Evolutionary conservation across 2,888 invertebrate species (phyloP).

Genomic region (Ichneumon xanthorius): DNA sequence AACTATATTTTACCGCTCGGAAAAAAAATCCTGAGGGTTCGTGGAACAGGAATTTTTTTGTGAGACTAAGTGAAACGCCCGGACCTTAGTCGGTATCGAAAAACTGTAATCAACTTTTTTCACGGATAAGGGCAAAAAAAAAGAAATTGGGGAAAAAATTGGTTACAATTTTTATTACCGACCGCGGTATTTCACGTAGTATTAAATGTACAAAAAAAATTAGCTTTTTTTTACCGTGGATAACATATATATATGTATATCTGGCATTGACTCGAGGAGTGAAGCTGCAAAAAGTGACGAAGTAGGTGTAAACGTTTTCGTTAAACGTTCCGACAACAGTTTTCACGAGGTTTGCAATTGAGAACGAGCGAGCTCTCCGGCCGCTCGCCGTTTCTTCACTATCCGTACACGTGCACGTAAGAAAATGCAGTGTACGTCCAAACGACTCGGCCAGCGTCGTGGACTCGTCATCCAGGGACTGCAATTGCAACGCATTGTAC

Average conservation of each 20-base stretch:
- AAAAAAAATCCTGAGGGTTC: no score
- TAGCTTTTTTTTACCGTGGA: no score
- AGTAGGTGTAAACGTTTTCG: constrained; percentile 24
- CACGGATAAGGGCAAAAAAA: no score
- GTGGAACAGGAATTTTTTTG: no score
- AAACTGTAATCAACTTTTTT: no score
- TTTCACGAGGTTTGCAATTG: constrained; percentile 29
- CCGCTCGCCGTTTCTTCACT: not conserved
- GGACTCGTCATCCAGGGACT: constrained; percentile 77
- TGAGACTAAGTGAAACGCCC: no score
- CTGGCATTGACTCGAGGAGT: not conserved
- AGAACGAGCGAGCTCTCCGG: not conserved
- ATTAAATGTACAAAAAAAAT: no score
- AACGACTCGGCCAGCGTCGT: constrained; percentile 72
- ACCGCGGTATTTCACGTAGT: no score
- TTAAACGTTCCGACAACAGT: constrained; percentile 13
- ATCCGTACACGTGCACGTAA: constrained; percentile 6
- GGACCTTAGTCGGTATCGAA: no score
- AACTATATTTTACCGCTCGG: not conserved
- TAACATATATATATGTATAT: not conserved
- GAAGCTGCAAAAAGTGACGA: not conserved
- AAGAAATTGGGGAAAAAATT: no score
- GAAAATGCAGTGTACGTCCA: constrained; percentile 68
- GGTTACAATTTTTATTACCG: no score
- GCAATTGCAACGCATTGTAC: constrained; percentile 79